These are phyloP conservation scores for Diglossa brunneiventris DNA, from an alignment of 2,113 vertebrate genomes.

Conservation along the genomic window DNA sequence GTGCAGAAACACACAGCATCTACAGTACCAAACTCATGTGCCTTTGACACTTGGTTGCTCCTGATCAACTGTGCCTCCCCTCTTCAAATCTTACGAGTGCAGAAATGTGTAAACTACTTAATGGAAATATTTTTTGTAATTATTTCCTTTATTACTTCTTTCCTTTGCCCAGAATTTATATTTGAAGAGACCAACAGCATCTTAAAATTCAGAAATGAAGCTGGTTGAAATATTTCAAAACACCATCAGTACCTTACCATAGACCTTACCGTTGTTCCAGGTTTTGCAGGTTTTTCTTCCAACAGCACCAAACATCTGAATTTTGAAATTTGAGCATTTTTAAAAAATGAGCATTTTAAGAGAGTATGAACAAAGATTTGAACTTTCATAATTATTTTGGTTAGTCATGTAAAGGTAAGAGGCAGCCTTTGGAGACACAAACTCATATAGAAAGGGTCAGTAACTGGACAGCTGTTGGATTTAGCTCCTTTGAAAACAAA, in stretches of 20 bases:
- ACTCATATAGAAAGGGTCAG: neutral
- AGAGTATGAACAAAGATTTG: neutral
- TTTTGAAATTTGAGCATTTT: no score
- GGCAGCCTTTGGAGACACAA: neutral
- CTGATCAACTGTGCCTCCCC: neutral
- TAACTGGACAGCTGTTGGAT: neutral
- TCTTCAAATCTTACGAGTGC: neutral
- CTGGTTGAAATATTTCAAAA: neutral
- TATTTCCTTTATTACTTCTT: neutral
- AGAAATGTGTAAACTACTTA: neutral
- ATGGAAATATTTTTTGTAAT: neutral
- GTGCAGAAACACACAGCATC: neutral
- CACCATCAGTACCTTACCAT: neutral
- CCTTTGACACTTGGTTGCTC: neutral
- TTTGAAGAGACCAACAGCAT: neutral
- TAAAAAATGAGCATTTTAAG: neutral
- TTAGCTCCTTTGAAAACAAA: constrained; percentile 16
- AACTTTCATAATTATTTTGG: neutral
- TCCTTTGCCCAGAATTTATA: neutral
- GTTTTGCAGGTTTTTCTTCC: neutral
- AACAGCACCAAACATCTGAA: neutral
- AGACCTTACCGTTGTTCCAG: neutral
- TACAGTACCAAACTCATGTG: neutral
- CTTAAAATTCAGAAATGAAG: no score
- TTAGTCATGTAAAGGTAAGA: neutral